Evolutionary conservation across 30 jellyfish, hydroid and myxozoan genomes (phyloP).

Genomic region (Morbakka virulenta): DNA sequence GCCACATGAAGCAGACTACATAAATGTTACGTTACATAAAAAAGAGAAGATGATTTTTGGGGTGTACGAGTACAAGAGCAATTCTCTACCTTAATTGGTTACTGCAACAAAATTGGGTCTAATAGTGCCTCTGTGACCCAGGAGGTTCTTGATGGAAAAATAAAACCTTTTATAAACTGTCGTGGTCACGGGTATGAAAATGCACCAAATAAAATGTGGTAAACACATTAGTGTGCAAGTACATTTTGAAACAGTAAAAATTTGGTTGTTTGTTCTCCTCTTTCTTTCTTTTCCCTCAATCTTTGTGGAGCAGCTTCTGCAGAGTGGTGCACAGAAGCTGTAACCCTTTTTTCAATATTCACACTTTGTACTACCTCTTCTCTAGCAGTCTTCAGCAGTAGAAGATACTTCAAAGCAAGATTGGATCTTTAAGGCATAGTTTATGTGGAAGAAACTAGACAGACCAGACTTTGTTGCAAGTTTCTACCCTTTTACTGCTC

Average conservation of each 20-base stretch:
- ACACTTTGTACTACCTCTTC: no score
- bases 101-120: slow-evolving; percentile 53
- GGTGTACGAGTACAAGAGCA: slow-evolving; percentile 32
- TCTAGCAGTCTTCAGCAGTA: no score
- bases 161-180: slow-evolving; percentile 41
- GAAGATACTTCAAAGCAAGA: no score
- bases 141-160: slow-evolving; percentile 43
- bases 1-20: no score
- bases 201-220: slow-evolving; percentile 67
- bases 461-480: slow-evolving; percentile 37
- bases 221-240: slow-evolving; percentile 62
- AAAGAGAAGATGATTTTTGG: no score
- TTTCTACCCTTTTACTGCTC: no score
- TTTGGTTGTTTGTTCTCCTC: slow-evolving; percentile 53
- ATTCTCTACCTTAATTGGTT: slow-evolving; percentile 18
- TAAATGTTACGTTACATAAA: no score
- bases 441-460: slow-evolving; percentile 29
- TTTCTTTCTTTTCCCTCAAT: slow-evolving; percentile 53
- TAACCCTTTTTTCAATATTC: slow-evolving; percentile 35
- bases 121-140: slow-evolving; percentile 27
- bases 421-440: no score
- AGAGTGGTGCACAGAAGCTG: slow-evolving; percentile 42
- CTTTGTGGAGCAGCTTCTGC: slow-evolving; percentile 59
- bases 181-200: slow-evolving; percentile 69
- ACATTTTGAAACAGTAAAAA: slow-evolving; percentile 34